Evolutionary conservation across 2,797 vertebrate species (phyloP), one percentile per base, ranked within the genome.

Genomic region (Brachyrhaphis roseni): DNA sequence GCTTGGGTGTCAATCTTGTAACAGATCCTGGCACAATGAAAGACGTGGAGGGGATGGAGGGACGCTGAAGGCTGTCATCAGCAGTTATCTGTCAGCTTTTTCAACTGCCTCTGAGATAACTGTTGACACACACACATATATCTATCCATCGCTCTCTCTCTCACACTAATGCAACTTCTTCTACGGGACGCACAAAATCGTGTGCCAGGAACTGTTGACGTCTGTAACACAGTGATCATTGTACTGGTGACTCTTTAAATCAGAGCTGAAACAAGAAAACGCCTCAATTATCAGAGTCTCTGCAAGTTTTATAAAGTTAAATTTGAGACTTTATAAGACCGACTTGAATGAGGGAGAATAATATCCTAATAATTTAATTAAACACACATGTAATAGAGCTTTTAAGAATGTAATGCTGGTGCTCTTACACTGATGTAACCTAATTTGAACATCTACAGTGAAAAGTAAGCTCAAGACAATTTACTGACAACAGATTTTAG

Each of bases 131-230:
- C 84, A 78, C 85, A 34, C 4, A 57, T 12, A 53, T 53, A 26
- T 26, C 20, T 53, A 10, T 53, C 20, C 3, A 36, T 39, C 18
- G 20, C 34, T 34, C 31, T 18, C 74, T 84, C 82, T 92, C 86
- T 91, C 53, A 81, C 68, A 26, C 88, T 74, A 83, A 72, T 53
- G 74, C 70, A 89, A 90, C 83, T 86, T 88, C 81, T 80, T 89
- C 84, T 88, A 84, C 78, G 74, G 64, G 77, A 86, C 68, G 91
- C 89, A 71, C n/a, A 92, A 89, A 93, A 92, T 88, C 77, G 89
- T 90, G 91, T 92, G 93, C 92, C 92, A 92, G 91, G 92, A 89
- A 90, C 92, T 92, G 90, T 88, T 90, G 86, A 87, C 55, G 77
- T 84, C 85, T 83, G 84, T 79, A 87, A 95, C 93, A 95, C 88